Evolutionary conservation across 2,888 invertebrate genomes (phyloP).

Genomic region (Hydrotaea diabolus): DNA sequence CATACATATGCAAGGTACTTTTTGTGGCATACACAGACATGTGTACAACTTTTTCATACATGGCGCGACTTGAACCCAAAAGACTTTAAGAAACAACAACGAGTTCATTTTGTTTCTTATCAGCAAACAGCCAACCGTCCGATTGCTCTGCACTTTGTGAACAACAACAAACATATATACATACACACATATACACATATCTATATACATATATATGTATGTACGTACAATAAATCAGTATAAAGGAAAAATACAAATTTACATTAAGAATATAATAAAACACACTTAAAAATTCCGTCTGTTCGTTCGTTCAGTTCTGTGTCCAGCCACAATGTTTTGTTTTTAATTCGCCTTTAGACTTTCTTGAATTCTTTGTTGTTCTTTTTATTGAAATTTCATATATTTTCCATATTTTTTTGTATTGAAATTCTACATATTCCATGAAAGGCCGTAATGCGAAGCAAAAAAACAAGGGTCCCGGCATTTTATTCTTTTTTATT

Average conservation of each 20-base stretch:
- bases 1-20: background rate
- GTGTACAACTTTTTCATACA: conserved; percentile 30
- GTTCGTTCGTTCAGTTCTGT: background rate
- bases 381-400: conserved; percentile 21
- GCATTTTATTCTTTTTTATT: conserved; percentile 33
- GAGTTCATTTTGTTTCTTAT: conserved; percentile 67
- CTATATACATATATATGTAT: too few relatives aligned
- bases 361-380: conserved; percentile 8
- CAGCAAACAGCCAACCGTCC: conserved; percentile 45
- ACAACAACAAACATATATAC: background rate
- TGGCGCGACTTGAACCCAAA: conserved; percentile 66
- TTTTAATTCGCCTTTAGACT: conserved; percentile 9
- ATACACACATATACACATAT: background rate
- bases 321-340: conserved; percentile 13
- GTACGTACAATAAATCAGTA: too few relatives aligned
- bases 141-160: conserved; percentile 56
- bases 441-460: conserved; percentile 18
- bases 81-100: conserved; percentile 66
- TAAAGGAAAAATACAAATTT: too few relatives aligned
- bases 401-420: conserved; percentile 15
- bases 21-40: conserved; percentile 34
- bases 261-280: too few relatives aligned
- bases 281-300: background rate
- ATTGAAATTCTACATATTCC: conserved; percentile 31
- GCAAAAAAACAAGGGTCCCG: conserved; percentile 63